These are phyloP conservation scores for Parelbella ahira DNA, from an alignment of 2,888 invertebrate genomes.

Conservation along the genomic window DNA sequence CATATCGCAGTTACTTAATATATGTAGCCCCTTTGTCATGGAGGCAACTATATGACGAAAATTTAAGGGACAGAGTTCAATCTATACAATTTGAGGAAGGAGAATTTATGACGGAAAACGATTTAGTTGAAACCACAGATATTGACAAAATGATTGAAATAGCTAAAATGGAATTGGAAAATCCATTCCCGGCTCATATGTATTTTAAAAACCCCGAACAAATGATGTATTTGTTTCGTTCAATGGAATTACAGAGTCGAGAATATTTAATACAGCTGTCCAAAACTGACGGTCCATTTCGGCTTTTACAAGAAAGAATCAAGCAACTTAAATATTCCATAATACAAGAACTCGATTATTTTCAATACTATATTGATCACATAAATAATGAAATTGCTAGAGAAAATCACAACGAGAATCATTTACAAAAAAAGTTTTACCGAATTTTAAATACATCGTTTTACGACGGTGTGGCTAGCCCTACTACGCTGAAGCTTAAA, in stretches of 20 bases:
- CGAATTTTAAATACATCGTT: slow-evolving; percentile 62
- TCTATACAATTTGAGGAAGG: slow-evolving; percentile 66
- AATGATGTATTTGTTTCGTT: slow-evolving; percentile 65
- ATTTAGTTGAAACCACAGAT: slow-evolving; percentile 62
- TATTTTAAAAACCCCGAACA: slow-evolving; percentile 59
- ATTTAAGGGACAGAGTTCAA: slow-evolving; percentile 46
- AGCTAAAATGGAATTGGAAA: slow-evolving; percentile 55
- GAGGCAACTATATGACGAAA: slow-evolving; percentile 64
- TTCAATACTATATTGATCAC: slow-evolving; percentile 64
- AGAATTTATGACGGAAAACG: slow-evolving; percentile 61
- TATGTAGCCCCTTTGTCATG: slow-evolving; percentile 68
- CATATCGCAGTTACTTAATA: slow-evolving; percentile 62
- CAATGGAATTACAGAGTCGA: slow-evolving; percentile 71
- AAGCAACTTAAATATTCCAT: slow-evolving; percentile 56
- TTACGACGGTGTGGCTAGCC: slow-evolving; percentile 66
- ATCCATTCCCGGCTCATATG: slow-evolving; percentile 49
- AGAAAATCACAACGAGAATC: slow-evolving; percentile 58
- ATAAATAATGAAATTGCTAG: slow-evolving; percentile 57
- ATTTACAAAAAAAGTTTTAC: slow-evolving; percentile 66
- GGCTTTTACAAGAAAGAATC: slow-evolving; percentile 52
- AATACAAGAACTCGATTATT: slow-evolving; percentile 63
- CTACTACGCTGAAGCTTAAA: slow-evolving; percentile 59
- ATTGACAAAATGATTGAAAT: slow-evolving; percentile 64
- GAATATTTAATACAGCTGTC: slow-evolving; percentile 67
- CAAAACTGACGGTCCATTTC: slow-evolving; percentile 57